Percentiles rank a stretch among this genome's conserved stretches.
Evolutionary conservation across 2,113 vertebrate genomes (phyloP).

Genomic region (Leucoraja erinaceus): DNA sequence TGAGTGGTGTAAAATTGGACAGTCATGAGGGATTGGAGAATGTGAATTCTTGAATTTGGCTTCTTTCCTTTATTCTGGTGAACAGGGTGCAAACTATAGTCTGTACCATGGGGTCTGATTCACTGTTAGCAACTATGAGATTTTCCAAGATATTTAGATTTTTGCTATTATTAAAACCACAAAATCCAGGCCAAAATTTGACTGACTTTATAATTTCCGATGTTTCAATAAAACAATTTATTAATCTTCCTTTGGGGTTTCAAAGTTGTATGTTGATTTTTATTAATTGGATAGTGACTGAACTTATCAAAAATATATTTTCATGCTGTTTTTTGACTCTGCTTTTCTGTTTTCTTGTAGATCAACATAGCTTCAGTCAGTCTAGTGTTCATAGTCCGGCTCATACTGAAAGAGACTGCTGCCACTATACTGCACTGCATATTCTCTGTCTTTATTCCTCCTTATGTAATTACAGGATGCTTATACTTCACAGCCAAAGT

Average conservation of each 20-base stretch:
- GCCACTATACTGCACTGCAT: slow-evolving; percentile 66
- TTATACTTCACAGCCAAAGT: slow-evolving; percentile 89
- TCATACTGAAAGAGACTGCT: slow-evolving; percentile 64
- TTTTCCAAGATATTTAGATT: no score
- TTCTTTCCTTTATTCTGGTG: no score
- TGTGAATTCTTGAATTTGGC: no score
- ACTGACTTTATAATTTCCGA: neutral
- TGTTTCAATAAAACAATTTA: neutral
- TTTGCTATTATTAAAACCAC: no score
- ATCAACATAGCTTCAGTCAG: slow-evolving; percentile 60
- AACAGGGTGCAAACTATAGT: no score
- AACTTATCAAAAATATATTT: slow-evolving; percentile 39
- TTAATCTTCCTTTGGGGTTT: neutral
- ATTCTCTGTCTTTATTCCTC: slow-evolving; percentile 77
- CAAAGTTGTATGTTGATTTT: slow-evolving; percentile 26
- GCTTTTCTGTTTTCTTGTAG: slow-evolving; percentile 44
- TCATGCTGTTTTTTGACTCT: neutral
- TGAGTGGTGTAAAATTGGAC: no score
- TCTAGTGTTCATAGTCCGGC: slow-evolving; percentile 51
- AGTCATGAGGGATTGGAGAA: no score
- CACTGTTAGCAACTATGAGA: no score
- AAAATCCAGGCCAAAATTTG: neutral
- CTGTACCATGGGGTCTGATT: no score
- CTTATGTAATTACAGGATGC: slow-evolving; percentile 87
- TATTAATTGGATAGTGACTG: neutral